Conservation (phyloP, 2,888 invertebrate species). For the Tetranychus piercei region DNA sequence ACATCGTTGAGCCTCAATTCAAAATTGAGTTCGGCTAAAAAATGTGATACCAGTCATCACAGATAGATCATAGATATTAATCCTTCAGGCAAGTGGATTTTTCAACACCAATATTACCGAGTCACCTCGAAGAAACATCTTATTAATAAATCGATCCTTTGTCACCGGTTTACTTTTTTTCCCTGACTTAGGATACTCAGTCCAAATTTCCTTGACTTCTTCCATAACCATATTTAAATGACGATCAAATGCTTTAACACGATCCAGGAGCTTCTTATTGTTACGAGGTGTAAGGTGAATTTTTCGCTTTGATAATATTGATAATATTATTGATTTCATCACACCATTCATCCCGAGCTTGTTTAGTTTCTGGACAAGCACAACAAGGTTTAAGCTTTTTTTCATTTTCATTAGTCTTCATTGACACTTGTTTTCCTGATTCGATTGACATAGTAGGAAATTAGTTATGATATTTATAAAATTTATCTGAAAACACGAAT, state of each 20-base stretch:
- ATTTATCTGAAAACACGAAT: no score
- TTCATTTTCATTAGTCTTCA: neutral
- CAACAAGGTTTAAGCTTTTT: conserved; percentile 75
- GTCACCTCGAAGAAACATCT: conserved; percentile 98
- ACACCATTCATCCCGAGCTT: conserved; percentile 73
- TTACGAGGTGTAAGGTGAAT: conserved; percentile 47
- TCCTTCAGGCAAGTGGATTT: conserved; percentile 3
- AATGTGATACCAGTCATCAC: no score
- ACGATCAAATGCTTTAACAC: conserved; percentile 61
- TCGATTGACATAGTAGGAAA: neutral
- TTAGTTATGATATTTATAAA: no score
- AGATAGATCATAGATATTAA: no score
- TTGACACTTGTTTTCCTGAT: neutral
- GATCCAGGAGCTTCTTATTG: conserved; percentile 86
- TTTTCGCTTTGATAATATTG: no score
- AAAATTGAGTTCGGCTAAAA: no score
- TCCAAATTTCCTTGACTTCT: conserved; percentile 99
- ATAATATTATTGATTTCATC: conserved; percentile 24
- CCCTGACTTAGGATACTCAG: conserved; percentile 84
- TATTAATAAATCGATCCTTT: conserved; percentile 72
- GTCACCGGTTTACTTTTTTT: conserved; percentile 53
- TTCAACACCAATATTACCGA: conserved; percentile 84
- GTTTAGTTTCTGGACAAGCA: conserved; percentile 90
- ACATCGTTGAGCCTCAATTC: no score
- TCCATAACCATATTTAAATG: conserved; percentile 99